Base-by-base conservation (phyloP, 1,140 invertebrate genomes). In the Bombus impatiens region DNA sequence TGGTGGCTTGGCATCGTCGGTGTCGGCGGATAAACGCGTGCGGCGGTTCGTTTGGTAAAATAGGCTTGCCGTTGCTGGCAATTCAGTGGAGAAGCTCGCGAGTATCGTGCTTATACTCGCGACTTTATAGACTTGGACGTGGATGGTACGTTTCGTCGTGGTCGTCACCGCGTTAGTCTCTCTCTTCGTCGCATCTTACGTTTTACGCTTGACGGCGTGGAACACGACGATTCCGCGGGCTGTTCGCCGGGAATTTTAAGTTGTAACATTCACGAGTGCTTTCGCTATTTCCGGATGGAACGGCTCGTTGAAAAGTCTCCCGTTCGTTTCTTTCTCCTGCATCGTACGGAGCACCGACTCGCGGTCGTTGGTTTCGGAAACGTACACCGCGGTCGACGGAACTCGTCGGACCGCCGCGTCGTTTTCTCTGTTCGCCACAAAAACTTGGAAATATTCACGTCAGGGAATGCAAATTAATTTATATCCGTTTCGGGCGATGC, bases 181-280 rank as follows among this genome's bases (percentile, higher is more conserved):
- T 25, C 35, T 35, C 67, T 37, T 35, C 59, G 77, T n/a, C 47
- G 53, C 40, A 32, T 40, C 42, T 70, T 80, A 53, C 79, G 68
- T 80, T 86, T 84, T 71, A 82, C 70, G 78, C 57, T 35, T 15
- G 59, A 75, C 71, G 65, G 72, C 37, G 84, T 59, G 80, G 80
- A 89, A 89, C 71, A 65, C 44, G 76, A 42, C 76, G 71, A 86
- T 89, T 47, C 78, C 59, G 15, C 57, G 68, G 15, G 40, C 32
- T 44, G 84, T 62, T 80, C 72, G 59, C 35, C 22, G 85, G 42
- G 35, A 67, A 67, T 72, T 67, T 86, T 65, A 65, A 81, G 57
- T 82, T 42, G 78, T 35, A 75, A 81, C 84, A 62, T 53, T 32
- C 70, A 25, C 42, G 12, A 40, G 32, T 42, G 42, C 62, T 85